Evolutionary conservation across 2,797 vertebrate genomes (phyloP), one percentile per base, ranked within the genome.

Genomic region (Taeniopygia guttata): DNA sequence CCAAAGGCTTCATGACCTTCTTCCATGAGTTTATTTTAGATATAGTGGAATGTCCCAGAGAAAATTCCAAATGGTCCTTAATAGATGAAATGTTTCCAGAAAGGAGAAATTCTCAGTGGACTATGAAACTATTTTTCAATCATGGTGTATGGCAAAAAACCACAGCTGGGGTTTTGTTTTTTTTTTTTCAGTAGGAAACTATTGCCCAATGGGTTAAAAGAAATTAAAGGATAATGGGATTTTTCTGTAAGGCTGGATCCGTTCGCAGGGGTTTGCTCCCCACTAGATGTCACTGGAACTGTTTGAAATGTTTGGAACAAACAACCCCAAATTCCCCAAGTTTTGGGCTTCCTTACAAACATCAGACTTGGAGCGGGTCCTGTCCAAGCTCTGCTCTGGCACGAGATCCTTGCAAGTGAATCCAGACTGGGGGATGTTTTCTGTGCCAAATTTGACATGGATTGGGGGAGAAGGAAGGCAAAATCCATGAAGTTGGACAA

Each of bases 261-360:
- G 1, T 42, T 96, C 0, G 0, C 94, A 93, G 85, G 94, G 95
- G 94, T 93, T 90, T 96, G 95, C 80, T 97, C 95, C 94, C 96
- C 96, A 94, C 96, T 97, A 97, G 96, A 95, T 97, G 96, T 97
- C 96, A 97, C 96, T 96, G 95, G 92, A 96, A 96, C 96, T 96
- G 95, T 84, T 96, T 96, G 94, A 96, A 96, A 96, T 91, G 89
- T 95, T 94, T 94, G 85, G 91, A 96, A 70, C 42, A 84, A 96
- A 68, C 90, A 90, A 94, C 93, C 95, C 95, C 95, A 90, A 92
- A 84, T 77, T 96, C 49, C 34, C 29, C 73, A 67, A 49, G 62
- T 88, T 96, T 79, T 84, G 80, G 86, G 74, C 56, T 84, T 83
- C 91, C 52, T 86, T 79, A 13, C 32, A 67, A 91, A 38, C 2